Evolutionary conservation across 2,113 vertebrate species (phyloP).

Genomic region (Oncorhynchus tshawytscha): DNA sequence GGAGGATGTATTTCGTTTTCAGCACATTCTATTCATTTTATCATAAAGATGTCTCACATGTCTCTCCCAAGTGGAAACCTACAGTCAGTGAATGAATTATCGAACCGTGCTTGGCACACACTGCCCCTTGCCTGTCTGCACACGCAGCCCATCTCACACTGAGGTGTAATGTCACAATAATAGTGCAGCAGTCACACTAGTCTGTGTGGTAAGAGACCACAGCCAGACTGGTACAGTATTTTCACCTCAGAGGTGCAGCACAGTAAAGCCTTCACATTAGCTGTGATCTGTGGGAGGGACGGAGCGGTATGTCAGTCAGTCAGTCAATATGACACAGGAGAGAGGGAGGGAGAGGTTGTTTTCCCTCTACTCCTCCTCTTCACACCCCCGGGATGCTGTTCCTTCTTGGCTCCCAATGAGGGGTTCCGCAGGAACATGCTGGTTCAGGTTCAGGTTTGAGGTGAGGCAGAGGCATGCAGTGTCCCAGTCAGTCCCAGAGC

Average conservation of each 20-base stretch:
- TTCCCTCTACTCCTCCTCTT: background rate
- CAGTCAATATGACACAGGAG: conserved; percentile 9
- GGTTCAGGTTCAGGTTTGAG: conserved; percentile 1
- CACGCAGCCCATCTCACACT: background rate
- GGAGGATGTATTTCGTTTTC: background rate
- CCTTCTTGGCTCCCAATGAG: background rate
- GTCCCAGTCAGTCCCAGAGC: background rate
- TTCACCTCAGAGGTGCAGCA: background rate
- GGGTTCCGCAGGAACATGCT: background rate
- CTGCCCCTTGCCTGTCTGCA: background rate
- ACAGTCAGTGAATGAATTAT: background rate
- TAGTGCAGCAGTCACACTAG: too few relatives aligned
- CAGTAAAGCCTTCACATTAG: conserved; percentile 18
- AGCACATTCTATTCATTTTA: background rate
- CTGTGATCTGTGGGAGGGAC: conserved; percentile 21
- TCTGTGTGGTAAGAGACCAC: background rate
- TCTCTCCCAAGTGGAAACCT: background rate
- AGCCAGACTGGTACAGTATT: background rate
- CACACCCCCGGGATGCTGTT: too few relatives aligned
- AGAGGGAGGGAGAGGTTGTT: conserved; percentile 45
- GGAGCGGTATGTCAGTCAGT: too few relatives aligned
- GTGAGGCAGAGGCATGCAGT: conserved; percentile 28
- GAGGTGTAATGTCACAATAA: background rate
- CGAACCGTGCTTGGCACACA: background rate
- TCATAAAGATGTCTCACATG: background rate